Conservation (phyloP, 2,113 vertebrate genomes). For the Platichthys stellatus region DNA sequence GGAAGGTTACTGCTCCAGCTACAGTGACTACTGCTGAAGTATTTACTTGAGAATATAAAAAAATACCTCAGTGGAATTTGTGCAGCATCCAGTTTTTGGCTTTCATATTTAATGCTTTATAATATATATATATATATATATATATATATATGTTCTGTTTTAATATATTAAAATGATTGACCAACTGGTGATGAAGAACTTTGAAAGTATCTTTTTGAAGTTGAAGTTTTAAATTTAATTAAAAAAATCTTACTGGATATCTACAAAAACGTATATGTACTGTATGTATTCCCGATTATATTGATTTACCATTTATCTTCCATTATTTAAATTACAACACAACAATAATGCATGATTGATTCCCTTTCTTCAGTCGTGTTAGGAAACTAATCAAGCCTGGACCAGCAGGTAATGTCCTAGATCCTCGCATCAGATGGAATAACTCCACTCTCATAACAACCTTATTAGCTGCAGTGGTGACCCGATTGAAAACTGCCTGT, state of each 20-base stretch:
- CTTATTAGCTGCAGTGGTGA: conserved; percentile 77
- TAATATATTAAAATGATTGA: too few species aligned
- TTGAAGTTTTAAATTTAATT: too few species aligned
- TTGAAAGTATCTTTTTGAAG: too few species aligned
- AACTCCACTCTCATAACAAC: conserved; percentile 79
- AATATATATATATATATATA: too few species aligned
- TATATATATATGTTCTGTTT: too few species aligned
- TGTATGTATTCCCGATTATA: conserved; percentile 46
- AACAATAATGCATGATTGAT: conserved; percentile 65
- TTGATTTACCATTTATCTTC: conserved; percentile 66
- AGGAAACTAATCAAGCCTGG: conserved; percentile 60
- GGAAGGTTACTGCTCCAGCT: not conserved
- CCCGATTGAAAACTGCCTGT: conserved; percentile 66
- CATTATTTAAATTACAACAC: conserved; percentile 70
- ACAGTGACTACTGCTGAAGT: not conserved
- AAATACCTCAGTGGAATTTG: too few species aligned
- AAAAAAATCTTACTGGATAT: conserved; percentile 39
- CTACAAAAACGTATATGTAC: not conserved
- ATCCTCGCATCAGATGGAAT: conserved; percentile 75
- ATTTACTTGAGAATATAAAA: too few species aligned
- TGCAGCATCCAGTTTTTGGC: too few species aligned
- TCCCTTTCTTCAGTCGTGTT: conserved; percentile 57
- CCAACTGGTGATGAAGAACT: too few species aligned
- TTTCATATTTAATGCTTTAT: too few species aligned
- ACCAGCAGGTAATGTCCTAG: conserved; percentile 64